Percentiles rank a stretch among this genome's conserved stretches.
These are phyloP conservation scores for Rhopalosiphum maidis DNA, from an alignment of 1,140 invertebrate genomes.

Conservation along the genomic window DNA sequence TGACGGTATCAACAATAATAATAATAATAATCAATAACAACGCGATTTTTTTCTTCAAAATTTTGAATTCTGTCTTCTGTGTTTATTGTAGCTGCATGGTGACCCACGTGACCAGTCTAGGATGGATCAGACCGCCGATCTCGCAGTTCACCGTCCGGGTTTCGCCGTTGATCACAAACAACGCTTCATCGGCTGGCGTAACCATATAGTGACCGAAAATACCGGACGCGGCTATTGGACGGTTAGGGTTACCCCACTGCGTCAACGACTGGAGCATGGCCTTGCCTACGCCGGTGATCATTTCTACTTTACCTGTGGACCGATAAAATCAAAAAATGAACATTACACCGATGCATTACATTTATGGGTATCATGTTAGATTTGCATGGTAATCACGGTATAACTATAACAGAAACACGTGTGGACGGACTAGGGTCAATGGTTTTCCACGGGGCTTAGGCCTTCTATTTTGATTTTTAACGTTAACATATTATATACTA, in stretches of 20 bases:
- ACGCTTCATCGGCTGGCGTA: conserved; percentile 74
- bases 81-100: conserved; percentile 63
- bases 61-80: not conserved
- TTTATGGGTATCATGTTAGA: not conserved
- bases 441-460: not conserved
- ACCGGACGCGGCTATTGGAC: conserved; percentile 73
- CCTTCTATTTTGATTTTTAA: not conserved
- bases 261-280: conserved; percentile 68
- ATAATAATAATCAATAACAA: conserved; percentile 19
- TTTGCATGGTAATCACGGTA: not conserved
- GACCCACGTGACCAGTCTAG: conserved; percentile 74
- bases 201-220: conserved; percentile 80
- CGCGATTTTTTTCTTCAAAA: conserved; percentile 4
- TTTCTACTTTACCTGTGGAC: conserved; percentile 75
- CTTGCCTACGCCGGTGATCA: conserved; percentile 77
- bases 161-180: conserved; percentile 78
- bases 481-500: not conserved
- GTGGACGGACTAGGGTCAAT: not conserved
- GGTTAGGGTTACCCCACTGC: conserved; percentile 73
- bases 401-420: not conserved
- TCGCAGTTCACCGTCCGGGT: conserved; percentile 80
- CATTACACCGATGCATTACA: not conserved
- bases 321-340: not conserved
- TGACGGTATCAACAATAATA: not conserved
- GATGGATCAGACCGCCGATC: conserved; percentile 73